phyloP scores from a whole-genome alignment of 2,888 invertebrate species.

The Drosophila hamatofila region DNA sequence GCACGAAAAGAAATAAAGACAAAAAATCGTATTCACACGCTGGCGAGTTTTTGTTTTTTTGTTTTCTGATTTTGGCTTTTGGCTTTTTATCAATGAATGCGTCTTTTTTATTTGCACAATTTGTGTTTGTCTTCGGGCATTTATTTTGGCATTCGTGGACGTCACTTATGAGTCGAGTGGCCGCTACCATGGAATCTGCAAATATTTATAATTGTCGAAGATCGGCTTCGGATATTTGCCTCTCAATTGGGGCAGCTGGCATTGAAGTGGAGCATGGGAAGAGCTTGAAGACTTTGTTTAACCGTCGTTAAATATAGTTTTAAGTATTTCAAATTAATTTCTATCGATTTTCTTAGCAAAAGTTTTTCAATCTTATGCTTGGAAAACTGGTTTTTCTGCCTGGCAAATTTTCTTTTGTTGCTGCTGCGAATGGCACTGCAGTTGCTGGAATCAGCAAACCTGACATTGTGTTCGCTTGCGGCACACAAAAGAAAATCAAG shows the following conservation, averaged over 20 bases:
- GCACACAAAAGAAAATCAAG: conserved; percentile 42
- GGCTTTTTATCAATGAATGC: conserved; percentile 59
- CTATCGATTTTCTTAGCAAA: background rate
- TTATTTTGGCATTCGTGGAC: conserved; percentile 49
- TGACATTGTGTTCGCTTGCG: conserved; percentile 24
- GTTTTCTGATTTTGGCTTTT: conserved; percentile 19
- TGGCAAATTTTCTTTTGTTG: conserved; percentile 20
- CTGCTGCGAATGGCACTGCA: background rate
- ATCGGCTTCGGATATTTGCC: conserved; percentile 6
- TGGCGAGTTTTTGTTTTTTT: conserved; percentile 16
- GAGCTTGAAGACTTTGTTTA: background rate
- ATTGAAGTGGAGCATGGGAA: conserved; percentile 37
- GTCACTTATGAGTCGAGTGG: conserved; percentile 61
- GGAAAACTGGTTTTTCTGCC: conserved; percentile 47
- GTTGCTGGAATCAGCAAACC: conserved; percentile 15
- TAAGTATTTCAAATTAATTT: background rate
- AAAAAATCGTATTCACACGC: conserved; percentile 63
- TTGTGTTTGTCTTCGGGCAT: conserved; percentile 18
- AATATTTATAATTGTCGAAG: conserved; percentile 63
- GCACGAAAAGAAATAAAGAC: background rate
- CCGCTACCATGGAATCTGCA: conserved; percentile 50
- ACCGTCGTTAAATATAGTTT: background rate
- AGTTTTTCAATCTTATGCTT: background rate
- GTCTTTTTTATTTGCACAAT: conserved; percentile 45
- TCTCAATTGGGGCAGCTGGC: conserved; percentile 45